Conservation (phyloP, 2,113 vertebrate species). For the Parotia lawesii region DNA sequence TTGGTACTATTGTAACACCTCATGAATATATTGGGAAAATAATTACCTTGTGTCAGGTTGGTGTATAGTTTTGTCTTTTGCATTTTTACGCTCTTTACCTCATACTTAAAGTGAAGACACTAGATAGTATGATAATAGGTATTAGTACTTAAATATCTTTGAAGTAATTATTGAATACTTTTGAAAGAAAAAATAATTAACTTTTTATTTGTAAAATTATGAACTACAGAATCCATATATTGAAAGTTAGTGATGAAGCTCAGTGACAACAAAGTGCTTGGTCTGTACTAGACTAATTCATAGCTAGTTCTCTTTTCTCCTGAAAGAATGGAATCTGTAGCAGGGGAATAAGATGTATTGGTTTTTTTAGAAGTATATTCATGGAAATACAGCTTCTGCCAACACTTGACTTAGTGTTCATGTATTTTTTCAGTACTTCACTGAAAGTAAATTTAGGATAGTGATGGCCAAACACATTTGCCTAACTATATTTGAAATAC, state of each 20-base stretch:
- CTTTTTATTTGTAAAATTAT: background rate
- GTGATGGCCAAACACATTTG: background rate
- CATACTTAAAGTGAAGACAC: background rate
- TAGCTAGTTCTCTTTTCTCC: background rate
- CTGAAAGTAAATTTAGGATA: background rate
- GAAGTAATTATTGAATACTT: background rate
- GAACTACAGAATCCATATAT: background rate
- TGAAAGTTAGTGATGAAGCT: background rate
- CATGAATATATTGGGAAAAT: slow-evolving; percentile 86
- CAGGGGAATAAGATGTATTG: background rate
- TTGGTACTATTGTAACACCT: slow-evolving; percentile 90
- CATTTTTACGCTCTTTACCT: background rate
- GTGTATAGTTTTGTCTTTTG: slow-evolving; percentile 6
- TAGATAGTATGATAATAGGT: background rate
- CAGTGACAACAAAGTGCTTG: background rate
- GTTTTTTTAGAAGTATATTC: background rate
- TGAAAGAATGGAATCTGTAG: background rate
- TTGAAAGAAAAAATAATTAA: background rate
- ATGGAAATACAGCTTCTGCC: background rate
- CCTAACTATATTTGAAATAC: background rate
- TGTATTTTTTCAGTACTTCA: background rate
- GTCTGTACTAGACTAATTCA: background rate
- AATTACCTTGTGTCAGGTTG: slow-evolving; percentile 89
- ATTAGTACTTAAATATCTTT: background rate
- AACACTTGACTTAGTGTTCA: background rate